These are phyloP conservation scores for Pasiphila rectangulata DNA, from an alignment of 2,888 invertebrate genomes.

Conservation along the genomic window DNA sequence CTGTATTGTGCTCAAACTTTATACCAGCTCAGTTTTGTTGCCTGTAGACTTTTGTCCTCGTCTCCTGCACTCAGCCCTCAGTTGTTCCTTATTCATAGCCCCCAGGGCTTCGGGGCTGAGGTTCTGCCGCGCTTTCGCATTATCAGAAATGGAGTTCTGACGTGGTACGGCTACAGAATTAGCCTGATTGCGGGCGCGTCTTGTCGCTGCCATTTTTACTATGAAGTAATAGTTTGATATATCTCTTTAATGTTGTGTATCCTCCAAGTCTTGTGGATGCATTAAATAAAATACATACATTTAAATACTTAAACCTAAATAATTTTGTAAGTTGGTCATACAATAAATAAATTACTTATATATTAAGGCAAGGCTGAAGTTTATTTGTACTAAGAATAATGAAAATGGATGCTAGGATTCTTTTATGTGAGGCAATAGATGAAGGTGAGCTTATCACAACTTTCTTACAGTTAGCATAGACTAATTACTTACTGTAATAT, in stretches of 20 bases:
- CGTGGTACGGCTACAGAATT: conserved; percentile 64
- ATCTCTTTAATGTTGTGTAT: conserved; percentile 34
- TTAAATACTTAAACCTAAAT: neutral
- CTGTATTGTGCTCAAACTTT: conserved; percentile 35
- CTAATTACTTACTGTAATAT: no score
- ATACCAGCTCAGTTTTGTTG: conserved; percentile 87
- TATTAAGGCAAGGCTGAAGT: neutral
- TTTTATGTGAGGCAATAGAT: no score
- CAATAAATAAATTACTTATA: no score
- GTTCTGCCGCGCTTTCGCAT: conserved; percentile 67
- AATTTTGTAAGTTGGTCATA: no score
- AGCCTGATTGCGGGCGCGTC: conserved; percentile 71
- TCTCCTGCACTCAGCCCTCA: conserved; percentile 84
- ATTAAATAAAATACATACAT: conserved; percentile 40
- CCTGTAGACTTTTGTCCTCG: conserved; percentile 85
- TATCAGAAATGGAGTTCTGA: conserved; percentile 68
- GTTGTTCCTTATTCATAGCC: conserved; percentile 84
- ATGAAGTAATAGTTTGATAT: no score
- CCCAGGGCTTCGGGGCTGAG: conserved; percentile 76
- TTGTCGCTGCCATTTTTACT: conserved; percentile 62
- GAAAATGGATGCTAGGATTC: no score
- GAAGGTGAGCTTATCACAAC: no score
- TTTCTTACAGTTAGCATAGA: no score
- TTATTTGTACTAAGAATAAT: no score
- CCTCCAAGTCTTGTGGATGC: conserved; percentile 39